Evolutionary conservation across 2,888 invertebrate genomes (phyloP).

Genomic region (Exocentrus adspersus): DNA sequence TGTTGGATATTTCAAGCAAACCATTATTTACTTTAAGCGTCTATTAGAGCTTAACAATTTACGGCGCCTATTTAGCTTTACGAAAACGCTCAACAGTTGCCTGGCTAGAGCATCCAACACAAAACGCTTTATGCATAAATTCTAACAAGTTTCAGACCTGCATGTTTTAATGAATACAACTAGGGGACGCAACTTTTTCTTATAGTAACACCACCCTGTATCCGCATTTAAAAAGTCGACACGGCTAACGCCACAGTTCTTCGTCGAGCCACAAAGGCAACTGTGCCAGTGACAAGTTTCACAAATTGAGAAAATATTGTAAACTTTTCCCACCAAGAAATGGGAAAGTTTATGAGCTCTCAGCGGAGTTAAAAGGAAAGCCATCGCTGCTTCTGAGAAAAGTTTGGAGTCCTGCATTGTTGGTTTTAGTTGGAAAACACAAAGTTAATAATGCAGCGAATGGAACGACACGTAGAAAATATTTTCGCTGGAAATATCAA

Average conservation of each 20-base stretch:
- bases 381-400: not conserved
- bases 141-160: no score
- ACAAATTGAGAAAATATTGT: not conserved
- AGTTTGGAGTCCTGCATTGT: not conserved
- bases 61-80: constrained; percentile 4
- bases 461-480: not conserved
- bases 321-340: not conserved
- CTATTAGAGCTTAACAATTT: constrained; percentile 9
- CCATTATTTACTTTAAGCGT: constrained; percentile 14
- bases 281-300: not conserved
- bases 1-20: constrained; percentile 5
- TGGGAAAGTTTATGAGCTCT: not conserved
- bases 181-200: no score
- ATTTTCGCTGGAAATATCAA: no score
- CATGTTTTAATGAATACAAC: no score
- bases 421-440: not conserved
- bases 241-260: not conserved
- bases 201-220: not conserved
- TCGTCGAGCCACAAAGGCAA: not conserved
- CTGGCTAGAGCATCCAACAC: no score
- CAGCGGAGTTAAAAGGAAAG: not conserved
- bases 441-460: not conserved
- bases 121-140: no score
- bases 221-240: not conserved
- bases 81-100: not conserved